Evolutionary conservation across 1,140 invertebrate species (phyloP), one percentile per base, ranked within the genome.

Genomic region (Drosophila nikananu): DNA sequence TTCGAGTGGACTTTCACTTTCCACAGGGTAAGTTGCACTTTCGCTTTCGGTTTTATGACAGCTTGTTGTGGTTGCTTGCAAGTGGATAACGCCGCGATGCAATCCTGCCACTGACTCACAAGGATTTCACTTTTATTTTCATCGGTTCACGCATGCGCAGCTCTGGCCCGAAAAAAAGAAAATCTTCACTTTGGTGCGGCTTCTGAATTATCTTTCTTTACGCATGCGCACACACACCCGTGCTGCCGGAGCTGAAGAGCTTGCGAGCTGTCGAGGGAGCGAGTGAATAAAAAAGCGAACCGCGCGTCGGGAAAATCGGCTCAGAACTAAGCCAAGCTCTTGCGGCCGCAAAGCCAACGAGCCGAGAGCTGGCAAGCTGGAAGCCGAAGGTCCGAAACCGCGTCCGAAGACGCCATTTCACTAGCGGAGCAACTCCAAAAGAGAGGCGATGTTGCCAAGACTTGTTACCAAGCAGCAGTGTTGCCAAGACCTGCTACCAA

Each of bases 91-190:
- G 57, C 30, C 23, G 25, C 54, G 35, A 48, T 51, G 9, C 30
- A 61, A 60, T 86, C 83, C 83, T 86, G 71, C 61, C 62, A 37
- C 72, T 67, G 75, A 37, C 30, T 70, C 55, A 54, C 52, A 68
- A 91, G 86, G 86, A 90, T 86, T 90, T 90, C 86, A 90, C 86
- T 90, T 90, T 90, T 86, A 44, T 73, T 90, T 86, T 82, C 86
- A 78, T 75, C 25, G 39, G 77, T 59, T 80, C 83, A 90, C 71
- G 81, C 86, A 80, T 82, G 81, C 79, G 71, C 76, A 75, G 80
- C 62, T 76, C 66, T 68, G 48, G 60, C 67, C 72, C 27, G 46
- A 48, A 77, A 75, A 75, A 87, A 90, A 77, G 79, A 90, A 90
- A 90, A 90, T 75, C 44, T 75, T 68, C 42, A 42, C 39, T 59